Evolutionary conservation across 2,888 invertebrate genomes (phyloP), one percentile per base, ranked within the genome.

Genomic region (Scaptomyza polygonia): DNA sequence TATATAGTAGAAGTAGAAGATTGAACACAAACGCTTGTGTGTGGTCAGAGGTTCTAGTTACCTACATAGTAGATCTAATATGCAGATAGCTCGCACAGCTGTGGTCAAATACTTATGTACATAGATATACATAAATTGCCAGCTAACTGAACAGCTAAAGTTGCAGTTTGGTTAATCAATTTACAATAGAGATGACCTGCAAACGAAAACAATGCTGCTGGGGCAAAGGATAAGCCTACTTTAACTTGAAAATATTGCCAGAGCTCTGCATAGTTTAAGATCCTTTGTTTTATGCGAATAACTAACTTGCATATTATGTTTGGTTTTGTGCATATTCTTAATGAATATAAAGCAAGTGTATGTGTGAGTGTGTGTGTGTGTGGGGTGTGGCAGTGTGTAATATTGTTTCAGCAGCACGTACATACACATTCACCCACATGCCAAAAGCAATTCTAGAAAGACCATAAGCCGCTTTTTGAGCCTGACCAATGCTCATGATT

Each of bases 231-330:
- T 85, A 86, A 85, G 81, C 86, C 84, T 72, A 72, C 84, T 85
- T 86, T 85, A 86, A 85, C 84, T 85, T 84, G 84, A 85, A 85
- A 85, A 85, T 86, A 86, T 85, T 84, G 79, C 80, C 42, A 52
- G 72, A 62, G 62, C 62, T 72, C 77, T 51, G 45, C 48, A 69
- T 58, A 55, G 77, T 67, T 65, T 12, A 25, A 74, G 49, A 62
- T 29, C 57, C 67, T 75, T 68, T 68, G 67, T 74, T 76, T 69
- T 58, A 44, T 40, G n/a, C 48, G 45, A 70, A 84, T 62, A 77
- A 79, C 72, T 81, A 84, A 81, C 85, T 83, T 79, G 86, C 69
- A 61, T 57, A 67, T 36, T 14, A 8, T 65, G 85, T 69, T 77
- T 79, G 67, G 74, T 77, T 79, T 79, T 47, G 14, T 14, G 67